Evolutionary conservation across 2,797 vertebrate genomes (phyloP).

Genomic region (Limnodromus scolopaceus): DNA sequence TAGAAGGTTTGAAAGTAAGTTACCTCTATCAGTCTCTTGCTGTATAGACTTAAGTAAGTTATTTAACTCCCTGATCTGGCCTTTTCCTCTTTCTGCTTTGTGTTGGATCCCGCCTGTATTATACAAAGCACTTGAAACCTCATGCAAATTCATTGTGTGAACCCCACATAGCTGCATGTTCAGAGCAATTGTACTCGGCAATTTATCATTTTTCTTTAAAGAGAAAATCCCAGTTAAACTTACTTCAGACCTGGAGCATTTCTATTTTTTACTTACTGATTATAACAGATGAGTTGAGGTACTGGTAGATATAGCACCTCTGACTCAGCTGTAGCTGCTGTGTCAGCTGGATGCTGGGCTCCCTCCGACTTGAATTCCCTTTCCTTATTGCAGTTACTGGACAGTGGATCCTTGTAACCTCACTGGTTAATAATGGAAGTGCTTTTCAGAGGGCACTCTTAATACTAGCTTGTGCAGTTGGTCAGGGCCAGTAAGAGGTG

Average conservation of each 20-base stretch:
- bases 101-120: neutral
- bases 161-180: neutral
- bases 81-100: neutral
- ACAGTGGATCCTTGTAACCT: neutral
- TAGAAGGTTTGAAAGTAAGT: neutral
- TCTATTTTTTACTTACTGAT: neutral
- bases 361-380: neutral
- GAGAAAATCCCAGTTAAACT: neutral
- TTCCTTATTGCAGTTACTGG: neutral
- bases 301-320: neutral
- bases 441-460: neutral
- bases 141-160: neutral
- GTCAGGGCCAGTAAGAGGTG: neutral
- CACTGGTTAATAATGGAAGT: neutral
- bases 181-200: neutral
- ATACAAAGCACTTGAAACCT: neutral
- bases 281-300: neutral
- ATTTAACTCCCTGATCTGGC: neutral
- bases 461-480: neutral
- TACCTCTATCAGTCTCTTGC: neutral
- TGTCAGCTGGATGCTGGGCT: neutral
- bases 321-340: rapidly evolving
- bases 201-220: neutral
- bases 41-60: neutral
- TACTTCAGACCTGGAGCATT: neutral